Base-by-base conservation (phyloP, 2,113 vertebrate genomes). In the Lasiurus borealis region DNA sequence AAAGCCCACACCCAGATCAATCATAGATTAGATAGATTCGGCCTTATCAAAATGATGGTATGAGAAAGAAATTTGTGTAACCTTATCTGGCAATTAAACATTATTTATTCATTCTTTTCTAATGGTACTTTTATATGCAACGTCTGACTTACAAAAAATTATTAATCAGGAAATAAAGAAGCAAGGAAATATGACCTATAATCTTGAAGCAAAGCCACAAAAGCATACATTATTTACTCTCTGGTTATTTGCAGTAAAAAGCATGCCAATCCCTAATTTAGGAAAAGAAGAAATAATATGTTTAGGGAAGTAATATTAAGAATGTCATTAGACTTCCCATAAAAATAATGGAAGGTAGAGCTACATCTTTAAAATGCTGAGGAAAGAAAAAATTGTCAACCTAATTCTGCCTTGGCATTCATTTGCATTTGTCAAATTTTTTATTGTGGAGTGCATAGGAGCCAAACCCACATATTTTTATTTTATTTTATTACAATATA, bases 311-410 rank as follows among this genome's bases (percentile, higher is more conserved):
- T 7, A 64, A 71, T 64, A 52, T 62, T 66, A 87, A 84, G 44
- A 59, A 90, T 34, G 9, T 69, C 8, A 69, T 50, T 25, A 64
- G 54, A 68, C 23, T 90, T 90, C 3, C 46, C 4, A 69, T 44
- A 36, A 83, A 93, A 94, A 78, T 73, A 80, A 85, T 76, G n/a
- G 18, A 92, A 27, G 10, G 23, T 62, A 92, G 36, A 59, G 44
- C 0, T 46, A 6, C 8, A 86, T 34, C 9, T 82, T 68, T 69
- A 73, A 87, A 68, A 64, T 62, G n/a, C 16, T 62, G 18, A 92
- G 83, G n/a, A 85, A 81, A 13, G 48, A 54, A 3, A 50, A 57
- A 59, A 50, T 3, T 46, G 34, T 64, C 6, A 76, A 36, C 16
- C 1, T 50, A n/a, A 40, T 31, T 88, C 27, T 57, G 13, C 5